Evolutionary conservation across 2,888 invertebrate genomes (phyloP), one percentile per base, ranked within the genome.

Genomic region (Serrognathus titanus): DNA sequence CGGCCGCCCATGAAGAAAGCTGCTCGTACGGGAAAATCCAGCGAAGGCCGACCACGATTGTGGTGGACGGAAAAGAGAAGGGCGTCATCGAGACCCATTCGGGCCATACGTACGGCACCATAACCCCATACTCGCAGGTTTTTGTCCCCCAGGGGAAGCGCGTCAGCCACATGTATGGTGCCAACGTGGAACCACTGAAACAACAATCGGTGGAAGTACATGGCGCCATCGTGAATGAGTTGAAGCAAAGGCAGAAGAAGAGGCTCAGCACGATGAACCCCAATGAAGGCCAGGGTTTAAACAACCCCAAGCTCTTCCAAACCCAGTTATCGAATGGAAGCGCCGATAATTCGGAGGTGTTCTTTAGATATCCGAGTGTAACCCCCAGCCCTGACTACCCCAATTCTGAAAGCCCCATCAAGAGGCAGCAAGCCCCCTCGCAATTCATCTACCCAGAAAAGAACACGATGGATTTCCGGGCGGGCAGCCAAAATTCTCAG

Each of bases 81-180:
- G 76, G 77, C 3, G 70, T 76, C 0, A 70, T 77, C 5, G 62
- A 69, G 58, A 77, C 75, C 0, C 73, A 72, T 48, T 66, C 71
- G 0, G 76, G 75, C 0, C 75, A 74, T 53, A 64, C 69, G 37
- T 75, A 69, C 57, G 75, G 71, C 3, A 71, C 70, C 3, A 64
- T 71, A 35, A 69, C 70, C 1, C 68, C 70, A 2, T 58, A 66
- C 48, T 57, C 57, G 11, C 53, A 53, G 39, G 50, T 53, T 20
- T 53, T 57, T 35, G 9, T 11, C 4, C 46, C 51, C 10, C 57
- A 57, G 35, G 45, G 37, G 36, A 57, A 57, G n/a, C 9, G 24
- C 10, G 47, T n/a, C 13, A 50, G 36, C 5, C 43, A 48, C 9
- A n/a, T 36, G 41, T 49, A 51, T 12, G 39, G 45, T 20, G 41